Evolutionary conservation across 30 jellyfish, hydroid and myxozoan species (phyloP), one percentile per base, ranked within the genome.

Genomic region (Mastigias papua): DNA sequence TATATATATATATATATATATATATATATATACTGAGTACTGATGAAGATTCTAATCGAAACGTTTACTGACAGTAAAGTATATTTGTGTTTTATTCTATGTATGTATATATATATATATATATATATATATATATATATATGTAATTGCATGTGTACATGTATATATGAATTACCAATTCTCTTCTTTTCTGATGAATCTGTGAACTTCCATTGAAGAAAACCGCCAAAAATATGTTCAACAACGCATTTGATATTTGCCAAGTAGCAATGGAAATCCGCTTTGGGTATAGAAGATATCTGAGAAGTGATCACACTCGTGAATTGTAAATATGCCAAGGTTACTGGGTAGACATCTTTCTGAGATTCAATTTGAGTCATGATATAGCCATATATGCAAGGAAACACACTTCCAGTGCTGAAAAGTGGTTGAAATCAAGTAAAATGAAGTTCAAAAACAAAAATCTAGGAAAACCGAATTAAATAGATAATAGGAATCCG

Each of bases 141-240:
- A 42, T 15, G 54, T 4, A 42, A 42, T 4, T 15, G 54, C 54
- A 42, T 42, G 54, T 42, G 54, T 42, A 42, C 7, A 42, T 4
- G 13, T 42, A 4, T 15, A 42, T 42, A 15, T 31, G 20, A 19
- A 86, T 31, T n/a, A 88, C 97, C 97, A 32, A 88, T 69, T 69
- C 30, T 34, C 58, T 74, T 80, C 65, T 89, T 89, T 63, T 82
- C 89, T 57, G 2, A 84, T 35, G 75, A 84, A 28, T 27, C 11
- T 17, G 35, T 73, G 69, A 69, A 80, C 30, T 31, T 71, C 97
- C 93, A 82, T 51, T 68, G 74, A 20, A 78, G 68, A 70, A 80
- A 81, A 25, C 82, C 15, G 27, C 95, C 82, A 57, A 89, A 82
- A 30, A 89, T 62, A 48, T 89, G 94, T 28, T 67, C 83, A 20